A percentile compares a stretch with the other conserved stretches of the same genome.
Evolutionary conservation across 2,113 vertebrate genomes (phyloP).

Genomic region (Triplophysa siluroides): DNA sequence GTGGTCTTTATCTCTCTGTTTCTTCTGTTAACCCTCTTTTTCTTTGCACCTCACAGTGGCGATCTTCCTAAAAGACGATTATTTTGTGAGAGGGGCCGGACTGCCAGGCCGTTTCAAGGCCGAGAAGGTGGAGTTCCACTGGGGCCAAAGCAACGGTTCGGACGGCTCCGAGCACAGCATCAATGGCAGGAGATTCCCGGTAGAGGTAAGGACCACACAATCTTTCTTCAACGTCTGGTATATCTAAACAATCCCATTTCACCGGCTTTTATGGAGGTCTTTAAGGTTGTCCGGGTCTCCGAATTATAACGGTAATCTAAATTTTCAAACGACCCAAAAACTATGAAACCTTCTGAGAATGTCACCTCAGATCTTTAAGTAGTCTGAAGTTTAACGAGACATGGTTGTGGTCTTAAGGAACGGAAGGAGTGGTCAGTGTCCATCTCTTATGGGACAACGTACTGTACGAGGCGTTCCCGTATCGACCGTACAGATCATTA

Average conservation of each 20-base stretch:
- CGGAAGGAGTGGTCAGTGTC: neutral
- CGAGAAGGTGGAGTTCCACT: constrained; percentile 97
- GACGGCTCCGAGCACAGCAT: constrained; percentile 94
- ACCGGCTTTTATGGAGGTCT: neutral
- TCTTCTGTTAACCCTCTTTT: constrained; percentile 44
- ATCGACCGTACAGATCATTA: constrained; percentile 53
- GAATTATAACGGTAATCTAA: neutral
- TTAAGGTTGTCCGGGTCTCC: neutral
- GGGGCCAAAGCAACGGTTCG: constrained; percentile 93
- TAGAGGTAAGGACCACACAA: constrained; percentile 82
- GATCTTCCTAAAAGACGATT: constrained; percentile 93
- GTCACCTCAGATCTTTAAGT: neutral
- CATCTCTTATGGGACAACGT: constrained; percentile 12
- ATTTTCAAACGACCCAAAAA: neutral
- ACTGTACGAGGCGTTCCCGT: constrained; percentile 40
- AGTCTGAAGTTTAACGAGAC: too few species aligned
- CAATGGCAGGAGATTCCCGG: constrained; percentile 86
- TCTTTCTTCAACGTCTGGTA: constrained; percentile 8
- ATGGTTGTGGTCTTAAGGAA: neutral
- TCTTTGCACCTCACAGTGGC: constrained; percentile 78
- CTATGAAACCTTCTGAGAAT: neutral
- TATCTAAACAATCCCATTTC: constrained; percentile 10
- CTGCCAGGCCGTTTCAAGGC: constrained; percentile 93
- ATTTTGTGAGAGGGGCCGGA: constrained; percentile 90
- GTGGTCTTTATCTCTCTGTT: constrained; percentile 9